phyloP scores from a whole-genome alignment of 23 tunicate species.

The Phallusia fumigata region DNA sequence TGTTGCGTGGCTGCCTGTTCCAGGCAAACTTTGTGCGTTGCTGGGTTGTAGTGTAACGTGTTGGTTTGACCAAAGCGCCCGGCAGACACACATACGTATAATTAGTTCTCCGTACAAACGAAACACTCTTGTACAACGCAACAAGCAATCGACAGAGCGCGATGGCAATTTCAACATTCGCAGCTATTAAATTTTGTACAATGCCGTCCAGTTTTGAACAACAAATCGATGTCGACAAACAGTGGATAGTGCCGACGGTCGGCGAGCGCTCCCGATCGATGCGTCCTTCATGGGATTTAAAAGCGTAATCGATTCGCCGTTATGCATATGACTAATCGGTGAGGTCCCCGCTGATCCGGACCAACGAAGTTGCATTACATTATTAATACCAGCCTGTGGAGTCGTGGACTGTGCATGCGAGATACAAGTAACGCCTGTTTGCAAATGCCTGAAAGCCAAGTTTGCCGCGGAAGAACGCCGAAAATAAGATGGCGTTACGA shows the following conservation, averaged over 20 bases:
- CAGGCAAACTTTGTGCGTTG: too few species aligned
- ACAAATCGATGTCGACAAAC: conserved; percentile 3
- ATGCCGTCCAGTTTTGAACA: background rate
- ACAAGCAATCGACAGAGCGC: too few species aligned
- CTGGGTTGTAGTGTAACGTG: too few species aligned
- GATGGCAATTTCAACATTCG: too few species aligned
- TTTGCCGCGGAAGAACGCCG: background rate
- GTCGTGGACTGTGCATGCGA: background rate
- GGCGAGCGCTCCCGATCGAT: background rate
- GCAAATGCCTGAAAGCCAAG: background rate
- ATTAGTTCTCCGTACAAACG: too few species aligned
- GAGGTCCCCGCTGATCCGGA: background rate
- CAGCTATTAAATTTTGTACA: too few species aligned
- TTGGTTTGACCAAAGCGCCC: too few species aligned
- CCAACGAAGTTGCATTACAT: background rate
- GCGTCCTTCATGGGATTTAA: background rate
- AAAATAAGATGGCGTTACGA: conserved; percentile 6
- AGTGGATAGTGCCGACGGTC: background rate
- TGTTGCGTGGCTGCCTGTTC: too few species aligned
- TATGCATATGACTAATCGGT: conserved; percentile 7
- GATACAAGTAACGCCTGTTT: background rate
- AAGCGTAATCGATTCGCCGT: conserved; percentile 3
- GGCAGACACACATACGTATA: too few species aligned
- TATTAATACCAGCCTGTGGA: background rate
- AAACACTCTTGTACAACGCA: too few species aligned